These are phyloP conservation scores for Popillia japonica DNA, from an alignment of 1,140 invertebrate species.

Conservation along the genomic window DNA sequence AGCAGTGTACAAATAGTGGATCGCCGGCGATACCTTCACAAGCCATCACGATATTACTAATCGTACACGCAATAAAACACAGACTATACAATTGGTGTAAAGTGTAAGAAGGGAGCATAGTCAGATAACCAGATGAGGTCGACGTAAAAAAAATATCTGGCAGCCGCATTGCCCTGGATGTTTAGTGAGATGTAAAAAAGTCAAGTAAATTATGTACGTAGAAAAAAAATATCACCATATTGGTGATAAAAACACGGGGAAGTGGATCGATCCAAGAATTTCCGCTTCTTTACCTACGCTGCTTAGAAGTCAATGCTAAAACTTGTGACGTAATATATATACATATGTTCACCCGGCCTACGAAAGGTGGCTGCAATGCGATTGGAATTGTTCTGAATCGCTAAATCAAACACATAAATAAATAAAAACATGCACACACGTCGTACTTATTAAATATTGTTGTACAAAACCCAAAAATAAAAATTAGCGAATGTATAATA, in stretches of 20 bases:
- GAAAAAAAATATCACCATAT: constrained; percentile 35
- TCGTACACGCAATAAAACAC: background rate
- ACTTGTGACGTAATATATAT: constrained; percentile 48
- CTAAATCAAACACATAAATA: constrained; percentile 39
- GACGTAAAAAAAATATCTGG: constrained; percentile 16
- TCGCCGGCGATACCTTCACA: constrained; percentile 21
- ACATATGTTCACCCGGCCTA: constrained; percentile 50
- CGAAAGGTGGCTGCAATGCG: constrained; percentile 55
- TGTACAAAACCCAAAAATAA: background rate
- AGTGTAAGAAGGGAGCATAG: background rate
- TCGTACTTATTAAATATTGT: background rate
- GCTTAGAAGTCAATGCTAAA: constrained; percentile 47
- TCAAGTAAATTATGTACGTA: constrained; percentile 21
- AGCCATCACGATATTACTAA: constrained; percentile 34
- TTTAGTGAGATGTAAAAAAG: constrained; percentile 40
- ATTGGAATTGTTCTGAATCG: constrained; percentile 55
- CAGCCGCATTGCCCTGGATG: constrained; percentile 28
- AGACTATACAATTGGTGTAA: constrained; percentile 4
- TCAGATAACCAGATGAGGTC: background rate
- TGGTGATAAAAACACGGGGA: constrained; percentile 27
- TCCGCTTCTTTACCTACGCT: constrained; percentile 44
- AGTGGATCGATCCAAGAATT: constrained; percentile 43
- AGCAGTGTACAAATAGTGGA: constrained; percentile 50
- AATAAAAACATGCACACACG: constrained; percentile 24
- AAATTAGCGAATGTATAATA: constrained; percentile 3